These are phyloP conservation scores for Macroramphosus scolopax DNA, from an alignment of 2,797 vertebrate species.

Conservation along the genomic window DNA sequence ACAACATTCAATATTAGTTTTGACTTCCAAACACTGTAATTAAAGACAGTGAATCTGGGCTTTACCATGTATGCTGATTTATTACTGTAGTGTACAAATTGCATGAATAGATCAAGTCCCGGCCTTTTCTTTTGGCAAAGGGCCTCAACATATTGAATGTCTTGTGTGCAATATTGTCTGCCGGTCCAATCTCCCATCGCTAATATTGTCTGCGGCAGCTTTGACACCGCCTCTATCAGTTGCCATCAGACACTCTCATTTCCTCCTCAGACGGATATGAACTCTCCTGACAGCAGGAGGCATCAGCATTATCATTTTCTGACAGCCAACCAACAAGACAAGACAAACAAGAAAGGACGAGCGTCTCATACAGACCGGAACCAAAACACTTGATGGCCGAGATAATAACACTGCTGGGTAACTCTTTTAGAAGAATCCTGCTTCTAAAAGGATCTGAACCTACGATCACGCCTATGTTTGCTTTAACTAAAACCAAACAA, in stretches of 20 bases:
- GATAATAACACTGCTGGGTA: no score
- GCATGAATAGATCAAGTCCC: no score
- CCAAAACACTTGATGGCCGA: constrained; percentile 42
- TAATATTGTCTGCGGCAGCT: constrained; percentile 56
- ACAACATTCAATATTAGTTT: no score
- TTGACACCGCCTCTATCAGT: constrained; percentile 41
- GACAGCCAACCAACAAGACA: constrained; percentile 42
- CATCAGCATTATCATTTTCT: constrained; percentile 40
- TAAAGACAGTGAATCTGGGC: no score
- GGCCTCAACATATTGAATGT: constrained; percentile 23
- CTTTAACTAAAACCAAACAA: no score
- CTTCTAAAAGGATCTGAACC: no score
- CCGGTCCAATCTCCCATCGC: constrained; percentile 58
- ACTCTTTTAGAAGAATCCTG: constrained; percentile 21
- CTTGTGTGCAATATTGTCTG: constrained; percentile 35
- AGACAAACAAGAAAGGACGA: constrained; percentile 45
- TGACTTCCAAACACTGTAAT: no score
- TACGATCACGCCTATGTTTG: no score
- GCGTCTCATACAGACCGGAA: constrained; percentile 35
- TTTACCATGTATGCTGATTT: no score
- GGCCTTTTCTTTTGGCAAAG: background rate
- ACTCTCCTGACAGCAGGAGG: constrained; percentile 40
- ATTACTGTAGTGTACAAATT: no score
- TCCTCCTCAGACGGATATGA: constrained; percentile 71
- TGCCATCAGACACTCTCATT: constrained; percentile 60